Evolutionary conservation across 2,797 vertebrate genomes (phyloP).

Genomic region (Peromyscus nudipes): DNA sequence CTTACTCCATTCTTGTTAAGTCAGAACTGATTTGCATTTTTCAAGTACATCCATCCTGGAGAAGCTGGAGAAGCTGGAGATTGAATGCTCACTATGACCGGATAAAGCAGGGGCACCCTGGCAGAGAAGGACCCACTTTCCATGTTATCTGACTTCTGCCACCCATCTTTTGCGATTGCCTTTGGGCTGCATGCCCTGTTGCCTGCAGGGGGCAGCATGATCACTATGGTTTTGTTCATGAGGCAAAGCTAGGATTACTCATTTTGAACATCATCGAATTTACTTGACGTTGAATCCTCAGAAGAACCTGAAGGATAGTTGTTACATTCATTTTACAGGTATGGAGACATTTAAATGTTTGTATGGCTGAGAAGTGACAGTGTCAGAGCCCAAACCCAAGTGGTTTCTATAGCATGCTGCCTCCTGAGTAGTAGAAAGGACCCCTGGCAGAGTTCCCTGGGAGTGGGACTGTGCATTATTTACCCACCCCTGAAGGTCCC

Average conservation of each 20-base stretch:
- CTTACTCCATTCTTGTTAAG: not conserved
- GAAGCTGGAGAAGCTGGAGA: not conserved
- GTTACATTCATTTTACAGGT: slow-evolving; percentile 7
- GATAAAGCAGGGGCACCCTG: slow-evolving; percentile 14
- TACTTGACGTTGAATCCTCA: slow-evolving; percentile 1
- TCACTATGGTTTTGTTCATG: not conserved
- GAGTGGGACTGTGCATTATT: not conserved
- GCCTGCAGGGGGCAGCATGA: slow-evolving; percentile 69
- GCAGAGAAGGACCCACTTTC: not conserved
- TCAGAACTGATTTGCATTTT: slow-evolving; percentile 14
- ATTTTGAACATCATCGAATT: slow-evolving; percentile 36
- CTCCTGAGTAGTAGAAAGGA: not conserved
- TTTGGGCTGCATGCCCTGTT: not conserved
- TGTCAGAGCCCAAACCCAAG: slow-evolving; percentile 42
- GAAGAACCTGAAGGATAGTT: not conserved
- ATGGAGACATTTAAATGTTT: slow-evolving; percentile 32
- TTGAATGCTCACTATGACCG: not conserved
- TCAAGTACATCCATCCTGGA: slow-evolving; percentile 2
- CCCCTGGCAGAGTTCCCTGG: not conserved
- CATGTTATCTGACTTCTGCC: not conserved
- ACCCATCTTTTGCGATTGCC: not conserved
- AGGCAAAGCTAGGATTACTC: not conserved
- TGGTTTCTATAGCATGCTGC: not conserved
- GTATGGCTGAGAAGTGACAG: not conserved
- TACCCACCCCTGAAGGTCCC: not conserved